Percentiles rank a stretch among this genome's conserved stretches.
phyloP scores from a whole-genome alignment of 1,140 invertebrate genomes.

The Meloidogyne chitwoodi region DNA sequence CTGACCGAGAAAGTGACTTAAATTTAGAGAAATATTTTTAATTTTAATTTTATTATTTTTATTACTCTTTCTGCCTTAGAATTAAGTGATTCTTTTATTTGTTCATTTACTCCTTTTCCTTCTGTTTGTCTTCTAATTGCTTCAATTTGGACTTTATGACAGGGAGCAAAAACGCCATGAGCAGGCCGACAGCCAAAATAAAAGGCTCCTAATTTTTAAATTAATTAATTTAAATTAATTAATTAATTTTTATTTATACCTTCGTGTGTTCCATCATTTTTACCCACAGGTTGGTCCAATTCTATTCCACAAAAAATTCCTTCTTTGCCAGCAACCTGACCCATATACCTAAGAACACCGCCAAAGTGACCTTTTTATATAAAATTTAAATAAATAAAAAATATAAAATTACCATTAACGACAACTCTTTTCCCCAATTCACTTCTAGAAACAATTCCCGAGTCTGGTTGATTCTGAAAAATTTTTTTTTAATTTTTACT shows the following conservation, averaged over 20 bases:
- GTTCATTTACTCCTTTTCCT: neutral
- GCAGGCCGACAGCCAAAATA: conserved; percentile 41
- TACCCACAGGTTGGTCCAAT: conserved; percentile 43
- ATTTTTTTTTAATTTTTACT: neutral
- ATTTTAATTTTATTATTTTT: neutral
- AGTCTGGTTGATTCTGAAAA: neutral
- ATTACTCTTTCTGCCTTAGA: neutral
- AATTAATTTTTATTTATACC: conserved; percentile 22
- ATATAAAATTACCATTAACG: neutral
- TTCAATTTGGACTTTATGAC: conserved; percentile 48
- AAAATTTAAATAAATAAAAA: neutral
- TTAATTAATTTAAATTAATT: neutral
- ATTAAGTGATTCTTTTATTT: neutral
- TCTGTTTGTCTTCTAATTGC: neutral
- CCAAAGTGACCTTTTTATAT: conserved; percentile 15
- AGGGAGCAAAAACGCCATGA: conserved; percentile 48
- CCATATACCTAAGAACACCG: conserved; percentile 45
- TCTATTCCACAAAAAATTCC: conserved; percentile 53
- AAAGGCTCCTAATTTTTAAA: conserved; percentile 30
- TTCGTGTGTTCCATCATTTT: conserved; percentile 49
- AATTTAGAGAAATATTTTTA: neutral
- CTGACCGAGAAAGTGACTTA: neutral
- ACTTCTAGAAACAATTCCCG: conserved; percentile 14
- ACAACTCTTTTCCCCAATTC: conserved; percentile 12
- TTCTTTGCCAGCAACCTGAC: conserved; percentile 44